A percentile compares a stretch with the other conserved stretches of the same genome.
Evolutionary conservation across 2,113 vertebrate species (phyloP).

Genomic region (Xenopus borealis): DNA sequence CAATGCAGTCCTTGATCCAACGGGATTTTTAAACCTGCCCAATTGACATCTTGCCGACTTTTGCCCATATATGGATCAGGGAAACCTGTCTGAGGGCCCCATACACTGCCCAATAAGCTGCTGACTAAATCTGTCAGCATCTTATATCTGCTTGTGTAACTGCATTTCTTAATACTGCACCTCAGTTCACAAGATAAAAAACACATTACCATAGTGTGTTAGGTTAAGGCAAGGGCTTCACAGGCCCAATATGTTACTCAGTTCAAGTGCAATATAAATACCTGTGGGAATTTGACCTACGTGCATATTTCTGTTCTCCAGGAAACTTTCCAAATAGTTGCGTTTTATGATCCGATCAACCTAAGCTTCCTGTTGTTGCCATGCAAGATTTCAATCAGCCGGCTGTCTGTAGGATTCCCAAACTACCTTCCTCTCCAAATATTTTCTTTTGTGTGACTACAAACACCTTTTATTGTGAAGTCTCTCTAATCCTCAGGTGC

Average conservation of each 20-base stretch:
- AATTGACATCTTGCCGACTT: no score
- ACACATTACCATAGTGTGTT: neutral
- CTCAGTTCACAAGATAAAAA: neutral
- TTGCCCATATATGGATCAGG: no score
- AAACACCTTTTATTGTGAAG: neutral
- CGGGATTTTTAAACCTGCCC: no score
- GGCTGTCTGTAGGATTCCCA: neutral
- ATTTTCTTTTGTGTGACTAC: neutral
- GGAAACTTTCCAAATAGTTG: constrained; percentile 39
- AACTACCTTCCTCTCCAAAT: constrained; percentile 6
- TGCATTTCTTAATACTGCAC: no score
- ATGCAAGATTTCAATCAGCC: constrained; percentile 9
- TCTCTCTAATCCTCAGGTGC: neutral
- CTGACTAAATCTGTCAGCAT: no score
- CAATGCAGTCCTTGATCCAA: no score
- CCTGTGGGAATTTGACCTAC: constrained; percentile 25
- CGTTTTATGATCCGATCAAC: constrained; percentile 30
- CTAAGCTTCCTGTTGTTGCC: constrained; percentile 23
- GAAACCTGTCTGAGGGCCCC: no score
- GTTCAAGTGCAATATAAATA: constrained; percentile 17
- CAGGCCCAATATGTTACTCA: neutral
- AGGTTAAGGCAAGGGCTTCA: constrained; percentile 18
- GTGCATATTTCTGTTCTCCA: constrained; percentile 17
- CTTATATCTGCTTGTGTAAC: no score
- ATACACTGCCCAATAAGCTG: no score